Percentiles rank a stretch among this genome's conserved stretches.
phyloP scores from a whole-genome alignment of 2,113 vertebrate genomes.

The Bostrychus sinensis region DNA sequence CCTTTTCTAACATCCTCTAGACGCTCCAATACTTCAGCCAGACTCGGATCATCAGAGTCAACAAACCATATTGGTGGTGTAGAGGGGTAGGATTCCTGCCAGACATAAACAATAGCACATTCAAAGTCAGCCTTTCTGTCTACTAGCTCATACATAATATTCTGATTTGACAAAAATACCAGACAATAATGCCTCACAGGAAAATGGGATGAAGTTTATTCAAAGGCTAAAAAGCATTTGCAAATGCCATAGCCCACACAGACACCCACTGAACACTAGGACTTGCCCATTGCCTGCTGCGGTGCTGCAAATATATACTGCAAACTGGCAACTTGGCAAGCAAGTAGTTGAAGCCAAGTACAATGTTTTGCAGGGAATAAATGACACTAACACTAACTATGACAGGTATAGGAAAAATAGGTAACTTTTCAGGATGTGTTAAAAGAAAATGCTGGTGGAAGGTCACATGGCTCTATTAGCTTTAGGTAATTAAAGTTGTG shows the following conservation, averaged over 20 bases:
- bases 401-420: too few relatives aligned
- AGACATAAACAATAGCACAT: constrained; percentile 12
- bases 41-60: constrained; percentile 97
- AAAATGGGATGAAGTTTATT: constrained; percentile 17
- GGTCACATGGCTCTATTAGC: too few relatives aligned
- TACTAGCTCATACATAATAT: neutral
- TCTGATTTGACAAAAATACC: neutral
- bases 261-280: constrained; percentile 20
- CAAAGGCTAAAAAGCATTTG: constrained; percentile 10
- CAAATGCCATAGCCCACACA: constrained; percentile 31
- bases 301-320: neutral
- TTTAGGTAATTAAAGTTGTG: too few relatives aligned
- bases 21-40: constrained; percentile 93
- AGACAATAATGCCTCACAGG: neutral
- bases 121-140: neutral
- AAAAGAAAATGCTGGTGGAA: too few relatives aligned
- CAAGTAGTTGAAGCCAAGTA: neutral
- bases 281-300: constrained; percentile 5
- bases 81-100: constrained; percentile 94
- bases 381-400: too few relatives aligned
- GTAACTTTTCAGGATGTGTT: too few relatives aligned
- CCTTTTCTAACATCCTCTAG: constrained; percentile 94
- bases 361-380: too few relatives aligned
- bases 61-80: constrained; percentile 99
- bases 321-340: neutral